These are phyloP conservation scores for Colletes collaris DNA, from an alignment of 2,888 invertebrate species.

Conservation along the genomic window DNA sequence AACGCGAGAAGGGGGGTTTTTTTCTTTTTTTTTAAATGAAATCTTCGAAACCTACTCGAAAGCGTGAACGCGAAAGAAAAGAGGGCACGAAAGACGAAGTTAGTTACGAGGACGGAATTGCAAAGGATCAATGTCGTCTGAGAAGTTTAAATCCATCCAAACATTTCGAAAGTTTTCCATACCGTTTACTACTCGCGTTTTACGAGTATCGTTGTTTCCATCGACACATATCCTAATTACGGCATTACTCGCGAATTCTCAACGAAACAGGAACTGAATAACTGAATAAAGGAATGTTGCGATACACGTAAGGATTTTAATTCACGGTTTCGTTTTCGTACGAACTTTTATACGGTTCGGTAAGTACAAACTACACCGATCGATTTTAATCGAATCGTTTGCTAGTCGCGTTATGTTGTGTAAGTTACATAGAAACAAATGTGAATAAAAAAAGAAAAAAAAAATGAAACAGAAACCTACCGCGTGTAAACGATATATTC, in stretches of 20 bases:
- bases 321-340: conserved; percentile 6
- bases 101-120: not conserved
- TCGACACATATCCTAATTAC: conserved; percentile 26
- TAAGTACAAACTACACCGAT: conserved; percentile 4
- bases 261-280: not conserved
- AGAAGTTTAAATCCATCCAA: conserved; percentile 24
- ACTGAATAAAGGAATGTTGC: not conserved
- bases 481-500: conserved; percentile 21
- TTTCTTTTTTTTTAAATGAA: conserved; percentile 18
- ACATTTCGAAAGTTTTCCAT: conserved; percentile 10
- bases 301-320: not conserved
- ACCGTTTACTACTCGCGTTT: conserved; percentile 4
- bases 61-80: not conserved
- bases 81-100: not conserved
- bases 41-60: not conserved
- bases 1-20: conserved; percentile 1
- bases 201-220: conserved; percentile 25
- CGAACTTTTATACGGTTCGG: not conserved
- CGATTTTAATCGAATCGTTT: conserved; percentile 4
- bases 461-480: not conserved
- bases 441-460: not conserved
- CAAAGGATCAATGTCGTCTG: not conserved
- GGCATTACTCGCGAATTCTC: not conserved
- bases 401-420: conserved; percentile 24
- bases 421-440: conserved; percentile 4